Evolutionary conservation across 2,888 invertebrate species (phyloP).

Genomic region (Diaphora mendica): DNA sequence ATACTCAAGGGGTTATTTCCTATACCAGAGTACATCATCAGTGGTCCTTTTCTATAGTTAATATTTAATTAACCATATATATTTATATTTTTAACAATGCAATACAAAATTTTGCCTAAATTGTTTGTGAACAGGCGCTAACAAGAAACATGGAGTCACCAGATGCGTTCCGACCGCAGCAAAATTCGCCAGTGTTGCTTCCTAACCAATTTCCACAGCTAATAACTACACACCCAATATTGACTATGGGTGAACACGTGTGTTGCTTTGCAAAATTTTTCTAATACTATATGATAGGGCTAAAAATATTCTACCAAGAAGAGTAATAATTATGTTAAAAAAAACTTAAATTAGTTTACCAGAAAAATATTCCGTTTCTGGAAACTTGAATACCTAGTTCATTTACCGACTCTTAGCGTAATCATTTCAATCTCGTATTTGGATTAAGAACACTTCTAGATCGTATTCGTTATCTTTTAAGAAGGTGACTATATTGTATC

Average conservation of each 20-base stretch:
- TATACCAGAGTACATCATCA: neutral
- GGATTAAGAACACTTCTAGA: neutral
- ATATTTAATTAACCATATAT: neutral
- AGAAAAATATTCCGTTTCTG: neutral
- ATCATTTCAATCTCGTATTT: no score
- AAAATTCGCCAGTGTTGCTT: constrained; percentile 38
- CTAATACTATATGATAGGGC: neutral
- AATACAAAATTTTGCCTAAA: neutral
- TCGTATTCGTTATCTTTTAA: neutral
- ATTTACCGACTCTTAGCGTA: no score
- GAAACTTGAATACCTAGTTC: neutral
- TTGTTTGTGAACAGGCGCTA: constrained; percentile 34
- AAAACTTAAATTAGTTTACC: neutral
- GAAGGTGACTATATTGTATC: neutral
- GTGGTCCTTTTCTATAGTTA: neutral
- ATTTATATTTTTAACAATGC: neutral
- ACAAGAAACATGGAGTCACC: constrained; percentile 20
- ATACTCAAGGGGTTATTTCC: no score
- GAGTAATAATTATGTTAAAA: neutral
- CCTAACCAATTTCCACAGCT: constrained; percentile 40
- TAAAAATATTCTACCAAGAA: neutral
- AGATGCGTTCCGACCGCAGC: constrained; percentile 19
- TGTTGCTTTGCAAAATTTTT: constrained; percentile 11
- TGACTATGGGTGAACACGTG: constrained; percentile 36
- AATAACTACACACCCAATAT: constrained; percentile 40